A percentile compares a stretch with the other conserved stretches of the same genome.
phyloP scores from a whole-genome alignment of 2,797 vertebrate genomes.

The Mionectes olivaceus region DNA sequence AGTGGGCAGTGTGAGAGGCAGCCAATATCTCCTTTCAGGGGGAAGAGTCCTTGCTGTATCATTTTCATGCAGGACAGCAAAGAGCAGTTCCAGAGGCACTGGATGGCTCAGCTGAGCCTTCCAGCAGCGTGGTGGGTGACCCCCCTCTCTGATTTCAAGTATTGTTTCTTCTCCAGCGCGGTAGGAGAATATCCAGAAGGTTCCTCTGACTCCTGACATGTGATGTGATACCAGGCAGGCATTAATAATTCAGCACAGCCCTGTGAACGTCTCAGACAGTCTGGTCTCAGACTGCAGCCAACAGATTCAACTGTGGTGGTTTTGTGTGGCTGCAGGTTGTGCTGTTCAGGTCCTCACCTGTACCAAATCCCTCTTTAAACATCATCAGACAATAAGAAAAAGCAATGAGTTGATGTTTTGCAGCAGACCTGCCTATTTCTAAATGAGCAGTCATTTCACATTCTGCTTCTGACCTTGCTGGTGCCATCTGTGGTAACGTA shows the following conservation, averaged over 20 bases:
- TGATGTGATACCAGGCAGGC: background rate
- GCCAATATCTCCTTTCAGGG: background rate
- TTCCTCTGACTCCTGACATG: background rate
- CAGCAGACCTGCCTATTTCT: background rate
- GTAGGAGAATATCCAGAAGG: background rate
- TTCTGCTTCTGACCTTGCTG: background rate
- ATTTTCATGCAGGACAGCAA: background rate
- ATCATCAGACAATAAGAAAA: background rate
- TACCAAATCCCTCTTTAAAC: background rate
- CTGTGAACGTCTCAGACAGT: background rate
- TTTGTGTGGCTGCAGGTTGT: background rate
- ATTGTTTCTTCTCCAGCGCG: background rate
- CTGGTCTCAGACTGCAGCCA: background rate
- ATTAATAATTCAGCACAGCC: slow-evolving; percentile 22
- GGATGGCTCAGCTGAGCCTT: background rate
- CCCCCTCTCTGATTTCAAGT: background rate
- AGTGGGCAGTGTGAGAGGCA: background rate
- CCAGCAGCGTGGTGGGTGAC: background rate
- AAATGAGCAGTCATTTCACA: background rate
- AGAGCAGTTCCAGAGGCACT: background rate
- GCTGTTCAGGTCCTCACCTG: background rate
- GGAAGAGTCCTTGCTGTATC: background rate
- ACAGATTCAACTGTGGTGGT: rapidly evolving
- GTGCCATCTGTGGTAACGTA: background rate
- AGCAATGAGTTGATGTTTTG: background rate